A percentile compares a stretch with the other conserved stretches of the same genome.
Evolutionary conservation across 1,140 invertebrate species (phyloP).

Genomic region (Apis laboriosa): DNA sequence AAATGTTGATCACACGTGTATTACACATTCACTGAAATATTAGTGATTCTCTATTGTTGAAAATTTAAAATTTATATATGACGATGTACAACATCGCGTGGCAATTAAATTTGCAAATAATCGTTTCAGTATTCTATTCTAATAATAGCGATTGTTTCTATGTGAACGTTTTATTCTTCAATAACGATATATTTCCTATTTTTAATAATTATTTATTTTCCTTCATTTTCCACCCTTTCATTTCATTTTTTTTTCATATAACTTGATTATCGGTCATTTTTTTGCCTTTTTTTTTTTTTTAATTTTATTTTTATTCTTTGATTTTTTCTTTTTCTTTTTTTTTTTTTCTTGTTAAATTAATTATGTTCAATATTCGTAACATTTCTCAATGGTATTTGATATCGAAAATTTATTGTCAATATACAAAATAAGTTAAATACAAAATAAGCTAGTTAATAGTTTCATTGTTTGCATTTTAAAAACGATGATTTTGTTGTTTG

Average conservation of each 20-base stretch:
- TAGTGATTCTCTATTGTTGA: not conserved
- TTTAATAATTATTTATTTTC: too few species aligned
- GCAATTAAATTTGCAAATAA: constrained; percentile 34
- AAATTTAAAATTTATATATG: not conserved
- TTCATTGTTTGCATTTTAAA: not conserved
- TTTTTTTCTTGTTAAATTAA: too few species aligned
- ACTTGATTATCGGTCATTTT: too few species aligned
- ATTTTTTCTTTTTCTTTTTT: too few species aligned
- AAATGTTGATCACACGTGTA: too few species aligned
- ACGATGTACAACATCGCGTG: not conserved
- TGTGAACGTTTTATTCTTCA: not conserved
- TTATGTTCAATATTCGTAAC: too few species aligned
- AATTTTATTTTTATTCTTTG: not conserved
- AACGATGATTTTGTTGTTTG: constrained; percentile 15
- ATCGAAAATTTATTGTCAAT: too few species aligned
- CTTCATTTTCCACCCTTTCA: not conserved
- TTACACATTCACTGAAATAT: not conserved
- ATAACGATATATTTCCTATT: not conserved
- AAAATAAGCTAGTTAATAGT: not conserved
- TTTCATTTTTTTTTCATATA: too few species aligned
- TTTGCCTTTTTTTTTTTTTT: not conserved
- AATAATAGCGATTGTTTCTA: constrained; percentile 25
- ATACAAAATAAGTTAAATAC: too few species aligned
- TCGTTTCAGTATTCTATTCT: not conserved
- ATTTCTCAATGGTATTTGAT: too few species aligned